Conservation (phyloP, 2,113 vertebrate species). For the Stercorarius parasiticus region DNA sequence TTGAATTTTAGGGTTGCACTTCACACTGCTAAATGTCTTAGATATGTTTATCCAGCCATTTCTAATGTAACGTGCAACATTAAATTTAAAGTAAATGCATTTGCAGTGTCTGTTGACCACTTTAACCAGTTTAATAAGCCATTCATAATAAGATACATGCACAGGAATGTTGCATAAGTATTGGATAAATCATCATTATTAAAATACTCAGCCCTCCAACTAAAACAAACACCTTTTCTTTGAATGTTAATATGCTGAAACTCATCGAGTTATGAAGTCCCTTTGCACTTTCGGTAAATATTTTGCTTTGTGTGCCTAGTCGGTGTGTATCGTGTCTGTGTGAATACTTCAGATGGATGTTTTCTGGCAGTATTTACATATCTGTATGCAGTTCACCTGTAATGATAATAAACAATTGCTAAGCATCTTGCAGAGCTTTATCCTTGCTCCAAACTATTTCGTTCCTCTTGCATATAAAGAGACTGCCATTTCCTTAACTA, state of each 20-base stretch:
- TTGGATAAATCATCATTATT: not conserved
- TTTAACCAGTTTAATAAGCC: conserved; percentile 59
- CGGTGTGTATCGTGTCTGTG: not conserved
- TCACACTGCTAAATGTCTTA: conserved; percentile 54
- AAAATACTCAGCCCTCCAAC: not conserved
- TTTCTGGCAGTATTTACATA: not conserved
- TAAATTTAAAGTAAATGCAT: conserved; percentile 52
- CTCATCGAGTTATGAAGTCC: not conserved
- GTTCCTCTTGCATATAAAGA: not conserved
- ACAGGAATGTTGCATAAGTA: not conserved
- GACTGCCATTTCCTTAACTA: not conserved
- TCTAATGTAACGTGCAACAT: conserved; percentile 67
- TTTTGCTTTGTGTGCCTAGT: not conserved
- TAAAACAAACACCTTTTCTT: not conserved
- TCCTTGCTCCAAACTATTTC: not conserved
- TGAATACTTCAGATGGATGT: not conserved
- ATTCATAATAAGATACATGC: conserved; percentile 26
- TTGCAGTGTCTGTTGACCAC: conserved; percentile 50
- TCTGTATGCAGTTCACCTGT: not conserved
- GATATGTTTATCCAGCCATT: conserved; percentile 59
- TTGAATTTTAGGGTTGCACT: conserved; percentile 66
- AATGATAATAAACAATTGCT: not conserved
- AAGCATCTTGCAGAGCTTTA: not conserved
- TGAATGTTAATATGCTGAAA: not conserved
- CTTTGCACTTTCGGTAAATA: not conserved